These are phyloP conservation scores for Pedetes capensis DNA, from an alignment of 2,113 vertebrate genomes.

Conservation along the genomic window DNA sequence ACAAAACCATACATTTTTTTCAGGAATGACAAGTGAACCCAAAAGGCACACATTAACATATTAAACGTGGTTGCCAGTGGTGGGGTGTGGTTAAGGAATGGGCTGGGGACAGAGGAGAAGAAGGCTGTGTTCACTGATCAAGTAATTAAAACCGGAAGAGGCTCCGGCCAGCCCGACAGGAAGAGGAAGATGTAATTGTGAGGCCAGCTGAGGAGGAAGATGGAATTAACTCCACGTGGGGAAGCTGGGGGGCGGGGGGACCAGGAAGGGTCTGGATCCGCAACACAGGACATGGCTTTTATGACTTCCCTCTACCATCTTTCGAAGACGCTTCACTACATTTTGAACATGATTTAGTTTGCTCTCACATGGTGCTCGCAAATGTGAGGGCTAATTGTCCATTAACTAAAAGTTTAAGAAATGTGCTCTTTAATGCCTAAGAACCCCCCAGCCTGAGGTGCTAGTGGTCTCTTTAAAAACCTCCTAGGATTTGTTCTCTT, in stretches of 20 bases:
- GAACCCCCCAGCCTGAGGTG: neutral
- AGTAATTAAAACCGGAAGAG: neutral
- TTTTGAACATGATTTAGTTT: neutral
- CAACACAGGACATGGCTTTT: neutral
- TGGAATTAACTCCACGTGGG: fast-evolving
- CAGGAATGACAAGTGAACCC: neutral
- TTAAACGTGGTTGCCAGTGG: neutral
- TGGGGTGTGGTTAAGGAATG: neutral
- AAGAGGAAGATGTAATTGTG: neutral
- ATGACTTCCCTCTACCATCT: neutral
- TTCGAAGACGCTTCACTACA: neutral
- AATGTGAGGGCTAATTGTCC: neutral
- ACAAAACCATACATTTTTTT: neutral
- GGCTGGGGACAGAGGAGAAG: neutral
- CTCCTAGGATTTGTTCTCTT: neutral
- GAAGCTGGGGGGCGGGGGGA: too few species aligned
- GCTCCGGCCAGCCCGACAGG: neutral
- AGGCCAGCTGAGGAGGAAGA: neutral
- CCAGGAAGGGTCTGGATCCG: fast-evolving
- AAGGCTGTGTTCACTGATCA: neutral
- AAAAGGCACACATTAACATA: neutral
- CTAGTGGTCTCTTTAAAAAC: fast-evolving
- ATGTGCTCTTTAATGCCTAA: neutral
- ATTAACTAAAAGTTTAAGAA: neutral
- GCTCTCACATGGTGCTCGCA: neutral